Conservation (phyloP, 1,140 invertebrate genomes). For the Maniola jurtina region DNA sequence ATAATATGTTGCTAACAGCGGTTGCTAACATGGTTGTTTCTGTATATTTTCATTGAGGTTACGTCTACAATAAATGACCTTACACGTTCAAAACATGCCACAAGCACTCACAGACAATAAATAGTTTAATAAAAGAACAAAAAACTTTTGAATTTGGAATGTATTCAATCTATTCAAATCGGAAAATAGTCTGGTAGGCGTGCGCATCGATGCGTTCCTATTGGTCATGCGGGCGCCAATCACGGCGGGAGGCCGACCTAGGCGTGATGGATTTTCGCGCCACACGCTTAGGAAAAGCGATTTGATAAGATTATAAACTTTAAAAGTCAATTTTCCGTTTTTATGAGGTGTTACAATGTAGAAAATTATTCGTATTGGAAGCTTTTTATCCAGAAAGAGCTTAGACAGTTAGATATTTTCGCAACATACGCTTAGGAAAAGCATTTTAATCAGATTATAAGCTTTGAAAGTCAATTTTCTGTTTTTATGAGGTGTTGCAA, state of each 20-base stretch:
- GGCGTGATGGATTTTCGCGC: constrained; percentile 53
- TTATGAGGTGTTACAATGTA: not conserved
- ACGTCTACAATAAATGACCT: no score
- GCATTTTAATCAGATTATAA: no score
- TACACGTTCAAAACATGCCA: no score
- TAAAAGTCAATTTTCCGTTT: not conserved
- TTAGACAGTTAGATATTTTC: no score
- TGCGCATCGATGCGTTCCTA: constrained; percentile 51
- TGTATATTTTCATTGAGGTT: no score
- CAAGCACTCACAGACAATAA: not conserved
- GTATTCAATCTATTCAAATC: constrained; percentile 37
- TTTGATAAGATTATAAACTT: constrained; percentile 7
- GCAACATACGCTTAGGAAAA: no score
- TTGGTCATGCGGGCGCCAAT: constrained; percentile 61
- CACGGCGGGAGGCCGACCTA: constrained; percentile 49
- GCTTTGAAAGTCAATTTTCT: no score
- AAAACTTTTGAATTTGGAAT: constrained; percentile 20
- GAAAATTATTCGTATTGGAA: not conserved
- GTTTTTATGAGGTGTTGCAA: no score
- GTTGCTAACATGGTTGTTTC: no score
- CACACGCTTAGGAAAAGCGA: constrained; percentile 39
- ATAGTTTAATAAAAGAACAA: constrained; percentile 4
- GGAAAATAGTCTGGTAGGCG: constrained; percentile 69
- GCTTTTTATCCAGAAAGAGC: no score
- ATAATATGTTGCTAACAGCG: no score